Base-by-base conservation (phyloP, 2,113 vertebrate species). In the Pygoscelis antarcticus region DNA sequence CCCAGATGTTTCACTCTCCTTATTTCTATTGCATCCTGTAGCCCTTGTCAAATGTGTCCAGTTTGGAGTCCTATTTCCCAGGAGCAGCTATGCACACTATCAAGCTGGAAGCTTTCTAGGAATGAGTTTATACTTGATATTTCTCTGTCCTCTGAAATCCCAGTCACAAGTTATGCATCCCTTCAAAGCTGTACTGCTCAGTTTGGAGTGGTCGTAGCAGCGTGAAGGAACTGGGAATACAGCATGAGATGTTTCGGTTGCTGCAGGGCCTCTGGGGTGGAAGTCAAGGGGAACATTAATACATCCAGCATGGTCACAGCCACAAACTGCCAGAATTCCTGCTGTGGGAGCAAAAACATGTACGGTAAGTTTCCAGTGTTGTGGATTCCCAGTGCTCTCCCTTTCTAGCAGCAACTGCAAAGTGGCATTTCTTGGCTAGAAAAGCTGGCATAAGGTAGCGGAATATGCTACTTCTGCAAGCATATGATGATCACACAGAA, bases 21-120 rank as follows among this genome's bases (percentile, higher is more conserved):
- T 36, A 1, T 81, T 77, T 78, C 36, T 27, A 7, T 11, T 36
- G 5, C 30, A 30, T 65, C 8, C 19, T 34, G 8, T 9, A 70
- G 11, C 20, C 34, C 19, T 66, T 70, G 14, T 18, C 16, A 69
- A 51, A 70, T 8, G 3, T 32, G 34, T 75, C 36, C 6, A 22
- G 6, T 20, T 9, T 70, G 8, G 38, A 72, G 58, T 21, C 7
- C 9, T 36, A 1, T 62, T 83, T 88, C 54, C 51, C 8, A 42
- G 3, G 4, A 34, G 6, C 10, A 6, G 2, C 12, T 34, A 18
- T 9, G 8, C 2, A 38, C 6, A 4, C 27, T 30, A 38, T 9
- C 11, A 58, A 58, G 12, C 7, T 34, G 19, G 34, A 76, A 83
- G 38, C 9, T 80, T 64, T 65, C 68, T 65, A 3, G 20, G 15